Evolutionary conservation across 1,140 invertebrate genomes (phyloP).

Genomic region (Procambarus virginalis): DNA sequence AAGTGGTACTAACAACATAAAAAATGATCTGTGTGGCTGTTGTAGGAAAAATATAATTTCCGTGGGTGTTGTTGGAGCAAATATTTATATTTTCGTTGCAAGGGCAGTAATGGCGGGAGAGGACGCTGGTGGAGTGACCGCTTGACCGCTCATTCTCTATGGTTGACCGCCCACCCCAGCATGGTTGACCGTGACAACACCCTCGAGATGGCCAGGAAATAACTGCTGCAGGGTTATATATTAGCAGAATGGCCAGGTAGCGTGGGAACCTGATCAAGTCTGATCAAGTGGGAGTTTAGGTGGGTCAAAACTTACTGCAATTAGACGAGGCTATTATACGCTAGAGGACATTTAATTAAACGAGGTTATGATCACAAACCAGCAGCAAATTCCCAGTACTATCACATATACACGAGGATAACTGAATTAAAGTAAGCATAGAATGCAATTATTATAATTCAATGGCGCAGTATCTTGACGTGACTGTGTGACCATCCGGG

Average conservation of each 20-base stretch:
- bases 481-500: too few relatives aligned
- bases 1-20: not conserved
- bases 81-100: not conserved
- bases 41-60: not conserved
- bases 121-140: constrained; percentile 19
- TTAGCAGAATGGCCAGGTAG: constrained; percentile 16
- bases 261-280: constrained; percentile 39
- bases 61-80: not conserved
- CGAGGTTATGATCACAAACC: too few relatives aligned
- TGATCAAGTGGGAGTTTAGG: not conserved
- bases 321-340: not conserved
- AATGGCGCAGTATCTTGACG: too few relatives aligned
- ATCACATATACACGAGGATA: too few relatives aligned
- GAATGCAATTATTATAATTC: too few relatives aligned
- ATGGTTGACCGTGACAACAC: constrained; percentile 43
- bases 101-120: not conserved
- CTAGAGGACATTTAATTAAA: too few relatives aligned
- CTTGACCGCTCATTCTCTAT: constrained; percentile 25
- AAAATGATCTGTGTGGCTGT: not conserved
- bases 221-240: constrained; percentile 26
- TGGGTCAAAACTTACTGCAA: not conserved
- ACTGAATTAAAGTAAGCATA: too few relatives aligned
- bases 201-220: constrained; percentile 46
- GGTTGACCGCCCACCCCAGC: constrained; percentile 41
- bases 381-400: too few relatives aligned